Conservation (phyloP, 2,113 vertebrate species). For the Hippocampus comes region DNA sequence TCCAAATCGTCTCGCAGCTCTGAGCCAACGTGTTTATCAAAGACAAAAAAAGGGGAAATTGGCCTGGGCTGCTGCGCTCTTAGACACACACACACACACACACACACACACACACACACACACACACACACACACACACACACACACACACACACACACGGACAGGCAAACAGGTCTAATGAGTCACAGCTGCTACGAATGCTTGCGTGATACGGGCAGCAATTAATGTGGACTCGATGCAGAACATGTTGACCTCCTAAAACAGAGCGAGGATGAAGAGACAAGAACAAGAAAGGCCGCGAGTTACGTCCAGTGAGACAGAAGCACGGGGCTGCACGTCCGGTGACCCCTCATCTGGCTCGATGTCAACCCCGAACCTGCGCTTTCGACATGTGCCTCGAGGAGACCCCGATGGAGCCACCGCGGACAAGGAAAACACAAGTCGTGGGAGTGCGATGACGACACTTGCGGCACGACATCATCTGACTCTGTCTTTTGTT, state of each 20-base stretch:
- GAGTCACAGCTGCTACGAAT: conserved; percentile 54
- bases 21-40: conserved; percentile 56
- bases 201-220: conserved; percentile 65
- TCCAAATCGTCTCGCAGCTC: conserved; percentile 35
- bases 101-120: too few relatives aligned
- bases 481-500: neutral
- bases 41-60: conserved; percentile 44
- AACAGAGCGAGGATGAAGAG: conserved; percentile 14
- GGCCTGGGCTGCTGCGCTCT: conserved; percentile 37
- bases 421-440: neutral
- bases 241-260: conserved; percentile 60
- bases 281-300: neutral
- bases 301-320: neutral
- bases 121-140: neutral
- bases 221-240: conserved; percentile 58
- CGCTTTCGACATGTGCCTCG: neutral
- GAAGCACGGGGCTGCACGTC: neutral
- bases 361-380: neutral
- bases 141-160: conserved; percentile 10
- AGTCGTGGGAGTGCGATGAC: neutral
- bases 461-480: neutral
- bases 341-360: neutral
- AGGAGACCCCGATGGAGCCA: neutral
- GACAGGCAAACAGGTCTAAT: conserved; percentile 49
- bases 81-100: too few relatives aligned